A percentile compares a stretch with the other conserved stretches of the same genome.
Evolutionary conservation across 2,113 vertebrate genomes (phyloP).

Genomic region (Formicarius rufipectus): DNA sequence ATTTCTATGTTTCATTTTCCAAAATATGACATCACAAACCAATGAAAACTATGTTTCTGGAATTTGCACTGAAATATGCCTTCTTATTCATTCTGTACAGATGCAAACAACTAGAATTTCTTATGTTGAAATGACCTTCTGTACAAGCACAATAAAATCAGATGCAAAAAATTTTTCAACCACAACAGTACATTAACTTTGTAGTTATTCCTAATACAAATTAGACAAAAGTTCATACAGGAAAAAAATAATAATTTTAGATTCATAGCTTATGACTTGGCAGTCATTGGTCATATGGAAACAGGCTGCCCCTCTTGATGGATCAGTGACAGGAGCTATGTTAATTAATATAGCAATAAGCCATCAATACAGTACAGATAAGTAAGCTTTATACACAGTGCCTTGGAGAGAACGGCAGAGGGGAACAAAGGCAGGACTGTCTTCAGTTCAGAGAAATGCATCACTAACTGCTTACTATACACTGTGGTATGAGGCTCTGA

Average conservation of each 20-base stretch:
- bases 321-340: neutral
- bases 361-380: neutral
- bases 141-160: neutral
- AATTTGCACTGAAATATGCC: neutral
- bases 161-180: neutral
- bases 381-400: neutral
- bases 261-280: neutral
- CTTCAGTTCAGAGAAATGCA: slow-evolving; percentile 31
- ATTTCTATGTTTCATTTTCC: neutral
- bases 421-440: slow-evolving; percentile 51
- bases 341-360: neutral
- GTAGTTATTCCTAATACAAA: neutral
- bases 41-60: neutral
- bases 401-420: neutral
- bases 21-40: neutral
- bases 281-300: neutral
- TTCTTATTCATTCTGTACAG: neutral
- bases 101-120: neutral
- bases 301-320: neutral
- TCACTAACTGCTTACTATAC: slow-evolving; percentile 13
- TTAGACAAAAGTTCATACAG: neutral
- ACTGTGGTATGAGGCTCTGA: slow-evolving; percentile 42
- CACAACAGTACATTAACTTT: neutral
- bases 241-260: neutral
- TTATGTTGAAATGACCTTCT: neutral